Evolutionary conservation across 2,888 invertebrate genomes (phyloP).

Genomic region (Hymenopus coronatus): DNA sequence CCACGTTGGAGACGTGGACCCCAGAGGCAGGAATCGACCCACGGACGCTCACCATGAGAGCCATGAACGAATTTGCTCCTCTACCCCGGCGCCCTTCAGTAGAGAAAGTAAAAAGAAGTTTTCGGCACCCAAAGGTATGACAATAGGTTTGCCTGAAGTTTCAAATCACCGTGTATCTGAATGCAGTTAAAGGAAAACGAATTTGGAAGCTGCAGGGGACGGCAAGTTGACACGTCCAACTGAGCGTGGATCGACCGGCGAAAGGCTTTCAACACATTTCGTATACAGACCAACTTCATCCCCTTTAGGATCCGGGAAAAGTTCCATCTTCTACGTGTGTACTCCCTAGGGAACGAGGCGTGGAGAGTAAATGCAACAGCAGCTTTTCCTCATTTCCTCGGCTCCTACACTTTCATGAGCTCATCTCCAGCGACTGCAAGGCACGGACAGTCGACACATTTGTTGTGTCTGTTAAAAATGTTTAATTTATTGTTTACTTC

Average conservation of each 20-base stretch:
- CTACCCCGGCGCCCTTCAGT: no score
- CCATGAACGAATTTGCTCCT: no score
- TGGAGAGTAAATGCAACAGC: not conserved
- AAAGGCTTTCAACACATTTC: not conserved
- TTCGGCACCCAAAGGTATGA: not conserved
- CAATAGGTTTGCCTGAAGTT: not conserved
- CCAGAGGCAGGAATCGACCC: no score
- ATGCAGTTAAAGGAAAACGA: not conserved
- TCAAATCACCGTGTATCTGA: not conserved
- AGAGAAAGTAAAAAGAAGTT: no score
- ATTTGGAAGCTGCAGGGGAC: not conserved
- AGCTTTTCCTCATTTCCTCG: not conserved
- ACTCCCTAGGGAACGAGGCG: not conserved
- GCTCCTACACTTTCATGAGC: not conserved
- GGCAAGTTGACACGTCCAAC: not conserved
- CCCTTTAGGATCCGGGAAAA: not conserved
- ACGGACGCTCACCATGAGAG: no score
- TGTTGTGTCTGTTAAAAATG: not conserved
- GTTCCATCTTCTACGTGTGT: not conserved
- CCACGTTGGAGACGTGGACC: no score
- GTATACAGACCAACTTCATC: not conserved
- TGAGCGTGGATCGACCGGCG: not conserved
- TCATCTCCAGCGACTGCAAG: not conserved
- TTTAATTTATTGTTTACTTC: not conserved
- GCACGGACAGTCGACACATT: not conserved